Evolutionary conservation across 2,113 vertebrate species (phyloP).

Genomic region (Oncorhynchus mykiss): DNA sequence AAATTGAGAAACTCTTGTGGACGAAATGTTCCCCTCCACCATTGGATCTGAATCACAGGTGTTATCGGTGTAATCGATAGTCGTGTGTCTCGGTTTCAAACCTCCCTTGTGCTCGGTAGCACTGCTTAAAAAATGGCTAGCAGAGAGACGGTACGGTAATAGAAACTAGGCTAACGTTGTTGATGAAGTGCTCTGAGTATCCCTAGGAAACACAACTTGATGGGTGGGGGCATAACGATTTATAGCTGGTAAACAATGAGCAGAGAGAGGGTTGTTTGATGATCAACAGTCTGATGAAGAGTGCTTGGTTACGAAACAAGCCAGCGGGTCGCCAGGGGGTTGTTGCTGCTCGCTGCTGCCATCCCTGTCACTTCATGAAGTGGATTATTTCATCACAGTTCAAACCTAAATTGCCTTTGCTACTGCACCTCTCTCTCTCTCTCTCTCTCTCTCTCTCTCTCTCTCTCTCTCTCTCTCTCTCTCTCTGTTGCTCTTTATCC

Average conservation of each 20-base stretch:
- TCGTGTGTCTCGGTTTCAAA: no score
- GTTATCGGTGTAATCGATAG: no score
- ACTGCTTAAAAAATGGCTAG: no score
- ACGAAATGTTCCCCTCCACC: no score
- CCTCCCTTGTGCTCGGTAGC: no score
- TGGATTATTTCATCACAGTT: constrained; percentile 66
- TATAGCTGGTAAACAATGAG: no score
- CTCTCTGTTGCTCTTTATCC: constrained; percentile 41
- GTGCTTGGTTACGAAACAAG: constrained; percentile 57
- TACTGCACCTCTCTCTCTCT: constrained; percentile 48
- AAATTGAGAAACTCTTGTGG: no score
- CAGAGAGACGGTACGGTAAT: no score
- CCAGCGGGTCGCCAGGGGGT: constrained; percentile 46
- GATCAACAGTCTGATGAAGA: constrained; percentile 27
- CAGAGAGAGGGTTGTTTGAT: constrained; percentile 11
- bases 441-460: background rate
- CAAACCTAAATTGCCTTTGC: constrained; percentile 69
- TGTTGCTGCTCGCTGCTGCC: constrained; percentile 43
- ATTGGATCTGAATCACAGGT: no score
- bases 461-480: constrained; percentile 13
- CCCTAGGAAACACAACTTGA: background rate
- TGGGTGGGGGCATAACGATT: background rate
- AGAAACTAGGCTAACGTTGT: no score
- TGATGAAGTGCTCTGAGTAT: no score
- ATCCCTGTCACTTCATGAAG: constrained; percentile 28